A percentile compares a stretch with the other conserved stretches of the same genome.
Evolutionary conservation across 2,888 invertebrate genomes (phyloP).

Genomic region (Diachrysia chrysitis): DNA sequence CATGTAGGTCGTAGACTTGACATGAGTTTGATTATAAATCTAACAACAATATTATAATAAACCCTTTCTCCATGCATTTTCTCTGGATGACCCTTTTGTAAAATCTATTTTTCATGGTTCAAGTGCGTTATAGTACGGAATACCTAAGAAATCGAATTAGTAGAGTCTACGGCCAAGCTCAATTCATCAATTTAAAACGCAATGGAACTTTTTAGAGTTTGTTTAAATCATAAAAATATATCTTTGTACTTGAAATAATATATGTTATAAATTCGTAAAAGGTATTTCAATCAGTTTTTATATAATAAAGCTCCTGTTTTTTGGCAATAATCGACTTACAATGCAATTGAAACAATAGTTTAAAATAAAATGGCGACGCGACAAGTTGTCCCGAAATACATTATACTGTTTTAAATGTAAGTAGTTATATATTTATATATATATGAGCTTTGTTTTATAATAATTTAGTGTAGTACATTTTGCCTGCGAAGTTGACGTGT

Average conservation of each 20-base stretch:
- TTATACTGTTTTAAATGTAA: conserved; percentile 77
- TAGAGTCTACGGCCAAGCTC: not conserved
- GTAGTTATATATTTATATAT: conserved; percentile 83
- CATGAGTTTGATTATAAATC: not conserved
- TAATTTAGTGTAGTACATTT: conserved; percentile 77
- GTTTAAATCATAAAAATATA: not conserved
- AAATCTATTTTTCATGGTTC: not conserved
- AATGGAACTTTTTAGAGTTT: not conserved
- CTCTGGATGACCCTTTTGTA: not conserved
- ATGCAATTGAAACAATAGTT: conserved; percentile 7
- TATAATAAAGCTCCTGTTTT: conserved; percentile 12
- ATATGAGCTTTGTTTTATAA: conserved; percentile 85
- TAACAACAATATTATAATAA: not conserved
- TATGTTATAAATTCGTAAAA: not conserved
- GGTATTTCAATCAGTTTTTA: not conserved
- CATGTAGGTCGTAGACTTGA: not conserved
- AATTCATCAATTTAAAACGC: not conserved
- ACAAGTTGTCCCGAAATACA: conserved; percentile 63
- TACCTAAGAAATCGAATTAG: not conserved
- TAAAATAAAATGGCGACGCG: conserved; percentile 55
- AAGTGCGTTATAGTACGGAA: not conserved
- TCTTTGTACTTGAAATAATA: no score
- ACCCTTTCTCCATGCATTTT: not conserved
- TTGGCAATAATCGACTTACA: conserved; percentile 11
- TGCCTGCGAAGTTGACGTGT: conserved; percentile 72